Percentiles rank a stretch among this genome's conserved stretches.
Evolutionary conservation across 37 sponge, comb jelly and placozoan genomes (phyloP).

Genomic region (Petrosia ficiformis): DNA sequence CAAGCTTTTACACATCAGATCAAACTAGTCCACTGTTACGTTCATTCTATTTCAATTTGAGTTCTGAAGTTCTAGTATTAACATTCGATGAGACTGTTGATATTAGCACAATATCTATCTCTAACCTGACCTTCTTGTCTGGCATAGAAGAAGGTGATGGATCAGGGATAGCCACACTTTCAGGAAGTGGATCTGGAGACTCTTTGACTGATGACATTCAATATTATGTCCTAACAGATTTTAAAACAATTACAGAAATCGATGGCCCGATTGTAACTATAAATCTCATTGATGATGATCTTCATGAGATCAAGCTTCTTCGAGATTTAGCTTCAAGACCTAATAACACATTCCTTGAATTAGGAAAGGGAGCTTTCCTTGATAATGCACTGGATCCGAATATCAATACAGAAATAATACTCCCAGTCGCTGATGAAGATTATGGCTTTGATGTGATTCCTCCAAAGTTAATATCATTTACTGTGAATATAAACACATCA

Average conservation of each 20-base stretch:
- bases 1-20: constrained; percentile 52
- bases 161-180: background rate
- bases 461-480: constrained; percentile 53
- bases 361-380: constrained; percentile 33
- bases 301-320: constrained; percentile 80
- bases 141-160: background rate
- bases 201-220: background rate
- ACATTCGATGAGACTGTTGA: constrained; percentile 92
- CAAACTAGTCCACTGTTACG: constrained; percentile 44
- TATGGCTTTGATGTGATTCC: constrained; percentile 60
- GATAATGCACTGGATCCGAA: constrained; percentile 73
- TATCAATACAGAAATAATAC: constrained; percentile 23
- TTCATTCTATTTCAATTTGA: constrained; percentile 74
- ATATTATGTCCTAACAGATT: constrained; percentile 44
- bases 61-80: constrained; percentile 68
- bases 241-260: constrained; percentile 12
- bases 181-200: background rate
- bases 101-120: constrained; percentile 52
- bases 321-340: constrained; percentile 61
- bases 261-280: constrained; percentile 64
- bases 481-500: constrained; percentile 68
- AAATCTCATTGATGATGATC: constrained; percentile 53
- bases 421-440: background rate
- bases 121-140: constrained; percentile 50
- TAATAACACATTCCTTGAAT: constrained; percentile 66